Conservation (phyloP, 2,888 invertebrate genomes). For the Hypomecis atomaria region DNA sequence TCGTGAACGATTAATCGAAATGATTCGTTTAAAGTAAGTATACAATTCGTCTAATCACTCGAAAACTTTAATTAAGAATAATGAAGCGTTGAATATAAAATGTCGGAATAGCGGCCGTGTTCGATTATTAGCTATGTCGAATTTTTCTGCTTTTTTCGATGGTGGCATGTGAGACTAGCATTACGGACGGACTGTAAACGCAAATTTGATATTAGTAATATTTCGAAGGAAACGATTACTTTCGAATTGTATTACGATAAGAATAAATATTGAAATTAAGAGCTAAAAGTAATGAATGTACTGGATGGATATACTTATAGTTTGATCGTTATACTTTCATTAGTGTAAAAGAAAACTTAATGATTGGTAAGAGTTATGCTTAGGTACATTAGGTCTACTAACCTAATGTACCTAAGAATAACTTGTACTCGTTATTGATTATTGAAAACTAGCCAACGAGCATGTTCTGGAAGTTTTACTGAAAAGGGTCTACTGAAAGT, state of each 20-base stretch:
- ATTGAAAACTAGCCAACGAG: too few species aligned
- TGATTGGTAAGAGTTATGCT: too few species aligned
- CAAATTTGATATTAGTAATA: conserved; percentile 73
- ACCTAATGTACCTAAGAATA: too few species aligned
- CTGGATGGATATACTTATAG: too few species aligned
- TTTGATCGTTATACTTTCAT: too few species aligned
- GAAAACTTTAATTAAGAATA: conserved; percentile 72
- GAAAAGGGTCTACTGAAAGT: too few species aligned
- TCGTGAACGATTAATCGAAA: conserved; percentile 42
- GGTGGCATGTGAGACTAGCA: conserved; percentile 66
- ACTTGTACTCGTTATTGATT: too few species aligned
- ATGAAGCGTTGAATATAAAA: conserved; percentile 69
- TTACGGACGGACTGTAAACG: conserved; percentile 61
- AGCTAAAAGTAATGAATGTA: too few species aligned
- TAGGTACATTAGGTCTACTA: too few species aligned
- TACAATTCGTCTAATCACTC: conserved; percentile 67
- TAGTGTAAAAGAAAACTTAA: too few species aligned
- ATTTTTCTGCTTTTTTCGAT: conserved; percentile 45
- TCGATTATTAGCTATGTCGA: conserved; percentile 58
- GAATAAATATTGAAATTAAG: conserved; percentile 41
- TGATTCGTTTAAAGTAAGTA: conserved; percentile 46
- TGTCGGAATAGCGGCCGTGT: conserved; percentile 57
- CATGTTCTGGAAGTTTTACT: too few species aligned
- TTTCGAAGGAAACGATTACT: conserved; percentile 62
- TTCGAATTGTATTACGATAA: conserved; percentile 47